Conservation (phyloP, 2,888 invertebrate species). For the Prosopocoilus inquinatus region DNA sequence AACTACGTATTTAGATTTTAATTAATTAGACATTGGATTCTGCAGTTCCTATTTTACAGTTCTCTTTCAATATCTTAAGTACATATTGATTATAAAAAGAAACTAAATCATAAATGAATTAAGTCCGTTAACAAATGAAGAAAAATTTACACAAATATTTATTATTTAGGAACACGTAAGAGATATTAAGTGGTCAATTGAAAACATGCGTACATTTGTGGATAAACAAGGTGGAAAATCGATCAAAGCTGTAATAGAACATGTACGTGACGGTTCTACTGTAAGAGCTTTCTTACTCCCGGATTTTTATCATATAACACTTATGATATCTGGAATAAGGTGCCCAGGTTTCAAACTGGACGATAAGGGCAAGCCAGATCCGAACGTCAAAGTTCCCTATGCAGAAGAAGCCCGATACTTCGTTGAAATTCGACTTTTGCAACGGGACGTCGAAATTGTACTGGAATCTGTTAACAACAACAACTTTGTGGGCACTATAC, state of each 20-base stretch:
- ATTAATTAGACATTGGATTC: no score
- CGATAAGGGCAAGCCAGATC: slow-evolving; percentile 68
- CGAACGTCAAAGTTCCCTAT: slow-evolving; percentile 63
- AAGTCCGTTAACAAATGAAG: no score
- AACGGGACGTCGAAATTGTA: slow-evolving; percentile 85
- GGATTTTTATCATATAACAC: slow-evolving; percentile 85
- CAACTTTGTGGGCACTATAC: slow-evolving; percentile 89
- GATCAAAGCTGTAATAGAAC: slow-evolving; percentile 91
- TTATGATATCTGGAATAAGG: slow-evolving; percentile 93
- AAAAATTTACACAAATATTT: neutral
- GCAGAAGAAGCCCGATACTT: slow-evolving; percentile 93
- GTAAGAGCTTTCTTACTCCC: slow-evolving; percentile 89
- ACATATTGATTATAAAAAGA: no score
- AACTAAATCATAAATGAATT: no score
- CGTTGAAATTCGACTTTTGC: slow-evolving; percentile 86
- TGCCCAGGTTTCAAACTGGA: slow-evolving; percentile 81
- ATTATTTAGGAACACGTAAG: slow-evolving; percentile 68
- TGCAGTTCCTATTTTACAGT: no score
- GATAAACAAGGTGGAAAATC: slow-evolving; percentile 85
- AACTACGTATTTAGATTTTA: no score
- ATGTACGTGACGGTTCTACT: slow-evolving; percentile 96
- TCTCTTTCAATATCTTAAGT: no score
- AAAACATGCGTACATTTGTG: slow-evolving; percentile 73
- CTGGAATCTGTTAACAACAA: slow-evolving; percentile 91
- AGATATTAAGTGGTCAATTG: slow-evolving; percentile 85